Evolutionary conservation across 2,888 invertebrate genomes (phyloP).

Genomic region (Patella caerulea): DNA sequence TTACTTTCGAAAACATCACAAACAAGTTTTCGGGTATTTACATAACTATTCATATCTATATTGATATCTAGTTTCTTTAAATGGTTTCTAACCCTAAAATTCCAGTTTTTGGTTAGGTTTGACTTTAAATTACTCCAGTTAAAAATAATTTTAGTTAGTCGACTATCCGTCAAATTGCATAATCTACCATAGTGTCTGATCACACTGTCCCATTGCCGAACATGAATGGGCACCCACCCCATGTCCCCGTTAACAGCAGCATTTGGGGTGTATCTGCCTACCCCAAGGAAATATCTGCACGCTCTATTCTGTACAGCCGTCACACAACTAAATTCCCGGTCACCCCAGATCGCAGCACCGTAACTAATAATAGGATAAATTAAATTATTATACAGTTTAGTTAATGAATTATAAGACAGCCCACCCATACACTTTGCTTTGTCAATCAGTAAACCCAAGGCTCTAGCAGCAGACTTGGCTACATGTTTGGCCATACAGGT

Average conservation of each 20-base stretch:
- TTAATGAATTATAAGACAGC: slow-evolving; percentile 19
- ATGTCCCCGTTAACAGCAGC: slow-evolving; percentile 14
- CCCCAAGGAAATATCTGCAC: slow-evolving; percentile 20
- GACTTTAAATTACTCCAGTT: not conserved
- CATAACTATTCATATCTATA: not conserved
- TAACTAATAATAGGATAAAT: slow-evolving; percentile 23
- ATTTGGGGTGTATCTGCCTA: slow-evolving; percentile 22
- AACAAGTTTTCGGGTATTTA: not conserved
- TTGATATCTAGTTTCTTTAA: not conserved
- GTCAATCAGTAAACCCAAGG: not conserved
- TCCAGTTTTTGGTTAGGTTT: not conserved
- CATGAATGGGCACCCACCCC: slow-evolving; percentile 13
- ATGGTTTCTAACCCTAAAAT: not conserved
- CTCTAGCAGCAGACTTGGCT: slow-evolving; percentile 17
- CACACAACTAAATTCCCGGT: slow-evolving; percentile 12
- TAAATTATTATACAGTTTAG: slow-evolving; percentile 21
- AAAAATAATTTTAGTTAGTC: not conserved
- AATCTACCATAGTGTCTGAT: not conserved
- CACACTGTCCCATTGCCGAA: slow-evolving; percentile 8
- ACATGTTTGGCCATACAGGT: slow-evolving; percentile 18
- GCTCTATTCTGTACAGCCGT: slow-evolving; percentile 22
- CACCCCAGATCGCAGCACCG: slow-evolving; percentile 23
- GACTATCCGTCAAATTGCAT: not conserved
- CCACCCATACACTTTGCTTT: slow-evolving; percentile 15
- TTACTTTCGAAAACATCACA: not conserved